Conservation (phyloP, 2,888 invertebrate species). For the Athripsodes cinereus region DNA sequence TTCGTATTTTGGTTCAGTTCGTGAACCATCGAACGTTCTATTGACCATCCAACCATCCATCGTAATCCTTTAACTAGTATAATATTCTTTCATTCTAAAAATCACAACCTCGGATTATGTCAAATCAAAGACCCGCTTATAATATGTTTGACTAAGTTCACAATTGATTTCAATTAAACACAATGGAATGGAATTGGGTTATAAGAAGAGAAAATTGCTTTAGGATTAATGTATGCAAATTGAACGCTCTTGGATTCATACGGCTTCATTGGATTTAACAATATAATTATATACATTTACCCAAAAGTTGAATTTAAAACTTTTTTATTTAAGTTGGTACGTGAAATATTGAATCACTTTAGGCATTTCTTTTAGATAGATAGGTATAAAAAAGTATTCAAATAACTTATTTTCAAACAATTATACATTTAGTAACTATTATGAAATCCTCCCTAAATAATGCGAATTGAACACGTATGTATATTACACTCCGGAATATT, state of each 20-base stretch:
- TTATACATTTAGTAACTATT: no score
- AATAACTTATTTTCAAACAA: no score
- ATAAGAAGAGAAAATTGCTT: background rate
- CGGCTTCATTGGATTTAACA: background rate
- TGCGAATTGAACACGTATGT: no score
- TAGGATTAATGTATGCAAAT: conserved; percentile 2
- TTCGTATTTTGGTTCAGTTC: no score
- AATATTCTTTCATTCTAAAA: no score
- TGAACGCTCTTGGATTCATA: background rate
- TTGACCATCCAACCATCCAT: no score
- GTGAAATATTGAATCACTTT: background rate
- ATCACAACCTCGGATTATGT: background rate
- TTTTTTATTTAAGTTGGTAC: background rate
- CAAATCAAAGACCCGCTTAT: background rate
- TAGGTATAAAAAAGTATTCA: no score
- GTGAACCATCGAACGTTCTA: no score
- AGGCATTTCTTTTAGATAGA: background rate
- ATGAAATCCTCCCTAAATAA: no score
- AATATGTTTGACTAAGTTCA: background rate
- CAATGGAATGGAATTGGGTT: background rate
- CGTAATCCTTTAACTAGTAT: no score
- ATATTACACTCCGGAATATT: no score
- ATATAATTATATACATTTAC: background rate
- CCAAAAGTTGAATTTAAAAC: background rate
- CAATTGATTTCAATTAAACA: conserved; percentile 11